phyloP scores from a whole-genome alignment of 2,113 vertebrate species.

The Cottus gobio region DNA sequence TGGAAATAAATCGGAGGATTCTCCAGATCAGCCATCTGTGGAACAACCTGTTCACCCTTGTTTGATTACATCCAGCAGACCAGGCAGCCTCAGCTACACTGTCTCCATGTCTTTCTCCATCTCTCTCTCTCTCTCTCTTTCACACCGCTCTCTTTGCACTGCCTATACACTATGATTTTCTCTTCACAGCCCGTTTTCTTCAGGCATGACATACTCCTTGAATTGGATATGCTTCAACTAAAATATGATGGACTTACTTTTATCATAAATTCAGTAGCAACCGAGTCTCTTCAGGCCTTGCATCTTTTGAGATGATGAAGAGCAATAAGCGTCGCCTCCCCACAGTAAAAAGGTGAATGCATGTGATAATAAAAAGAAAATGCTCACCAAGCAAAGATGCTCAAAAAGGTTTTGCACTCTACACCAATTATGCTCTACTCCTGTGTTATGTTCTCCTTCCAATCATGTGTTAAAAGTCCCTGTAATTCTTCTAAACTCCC shows the following conservation, averaged over 20 bases:
- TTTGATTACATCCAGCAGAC: constrained; percentile 73
- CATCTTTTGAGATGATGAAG: constrained; percentile 42
- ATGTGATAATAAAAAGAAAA: constrained; percentile 9
- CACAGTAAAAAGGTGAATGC: constrained; percentile 13
- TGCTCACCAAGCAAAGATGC: constrained; percentile 9
- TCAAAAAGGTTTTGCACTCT: not conserved
- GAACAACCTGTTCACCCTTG: constrained; percentile 73
- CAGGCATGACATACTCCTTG: constrained; percentile 46
- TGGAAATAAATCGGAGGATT: constrained; percentile 72
- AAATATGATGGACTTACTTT: constrained; percentile 68
- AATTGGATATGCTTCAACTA: constrained; percentile 68
- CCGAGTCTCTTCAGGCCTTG: constrained; percentile 22
- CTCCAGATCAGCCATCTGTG: constrained; percentile 74
- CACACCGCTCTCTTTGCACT: constrained; percentile 25
- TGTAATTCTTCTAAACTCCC: constrained; percentile 20
- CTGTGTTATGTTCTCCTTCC: not conserved
- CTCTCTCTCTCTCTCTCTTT: constrained; percentile 37
- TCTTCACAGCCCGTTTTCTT: constrained; percentile 30
- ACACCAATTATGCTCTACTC: not conserved
- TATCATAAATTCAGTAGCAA: constrained; percentile 39
- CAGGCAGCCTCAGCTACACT: constrained; percentile 37
- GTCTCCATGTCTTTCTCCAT: constrained; percentile 24
- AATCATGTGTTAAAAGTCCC: not conserved
- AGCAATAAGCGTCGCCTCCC: constrained; percentile 12
- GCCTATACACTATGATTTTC: constrained; percentile 51